Conservation (phyloP, 2,888 invertebrate genomes). For the Mechanitis mazaeus region DNA sequence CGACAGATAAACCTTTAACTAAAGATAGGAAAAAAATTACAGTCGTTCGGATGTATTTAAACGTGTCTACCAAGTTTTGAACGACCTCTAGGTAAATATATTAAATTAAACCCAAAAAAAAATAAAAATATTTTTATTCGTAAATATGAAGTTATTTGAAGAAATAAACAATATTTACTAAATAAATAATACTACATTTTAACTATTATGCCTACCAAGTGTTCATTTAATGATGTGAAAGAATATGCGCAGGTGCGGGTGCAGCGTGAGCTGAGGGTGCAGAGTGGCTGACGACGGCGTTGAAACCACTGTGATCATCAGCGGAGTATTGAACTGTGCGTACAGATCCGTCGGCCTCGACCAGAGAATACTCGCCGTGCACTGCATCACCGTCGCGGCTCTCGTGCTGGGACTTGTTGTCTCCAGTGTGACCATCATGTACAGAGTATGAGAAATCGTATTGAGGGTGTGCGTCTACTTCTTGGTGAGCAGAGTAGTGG, state of each 20-base stretch:
- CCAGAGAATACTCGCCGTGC: constrained; percentile 65
- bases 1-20: too few species aligned
- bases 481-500: constrained; percentile 45
- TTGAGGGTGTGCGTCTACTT: constrained; percentile 57
- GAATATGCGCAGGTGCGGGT: constrained; percentile 2
- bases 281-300: constrained; percentile 45
- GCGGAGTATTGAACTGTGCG: constrained; percentile 74
- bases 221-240: constrained; percentile 16
- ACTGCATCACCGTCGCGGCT: constrained; percentile 40
- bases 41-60: too few species aligned
- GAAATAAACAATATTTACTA: too few species aligned
- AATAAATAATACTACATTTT: too few species aligned
- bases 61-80: too few species aligned
- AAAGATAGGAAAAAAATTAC: too few species aligned
- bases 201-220: not conserved
- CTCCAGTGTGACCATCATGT: constrained; percentile 73
- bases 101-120: too few species aligned
- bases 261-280: constrained; percentile 3
- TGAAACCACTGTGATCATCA: constrained; percentile 68
- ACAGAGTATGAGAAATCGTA: constrained; percentile 75
- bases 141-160: too few species aligned
- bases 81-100: too few species aligned
- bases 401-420: constrained; percentile 64
- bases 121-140: too few species aligned
- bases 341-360: constrained; percentile 73